Conservation (phyloP, 2,888 invertebrate species). For the Sminthurides aquaticus region DNA sequence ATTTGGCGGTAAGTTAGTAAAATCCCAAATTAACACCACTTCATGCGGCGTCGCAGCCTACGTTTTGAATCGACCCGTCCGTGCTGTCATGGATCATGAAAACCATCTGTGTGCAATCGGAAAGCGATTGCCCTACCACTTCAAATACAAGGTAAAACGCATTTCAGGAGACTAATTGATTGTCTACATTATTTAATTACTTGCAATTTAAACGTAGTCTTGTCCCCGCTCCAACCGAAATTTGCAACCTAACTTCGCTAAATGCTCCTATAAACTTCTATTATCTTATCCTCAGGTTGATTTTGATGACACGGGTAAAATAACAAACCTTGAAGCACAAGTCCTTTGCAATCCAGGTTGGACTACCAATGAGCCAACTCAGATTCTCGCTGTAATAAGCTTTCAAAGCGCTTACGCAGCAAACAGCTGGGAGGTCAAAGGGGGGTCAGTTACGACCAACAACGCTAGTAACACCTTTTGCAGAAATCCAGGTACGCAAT, state of each 20-base stretch:
- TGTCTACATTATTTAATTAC: no score
- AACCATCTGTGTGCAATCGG: slow-evolving; percentile 65
- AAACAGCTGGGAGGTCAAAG: slow-evolving; percentile 46
- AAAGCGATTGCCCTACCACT: slow-evolving; percentile 57
- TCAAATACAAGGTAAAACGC: slow-evolving; percentile 63
- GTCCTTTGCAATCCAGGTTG: slow-evolving; percentile 46
- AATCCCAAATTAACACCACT: slow-evolving; percentile 54
- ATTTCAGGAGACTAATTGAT: no score
- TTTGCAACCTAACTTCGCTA: not conserved
- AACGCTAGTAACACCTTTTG: slow-evolving; percentile 47
- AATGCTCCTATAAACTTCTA: not conserved
- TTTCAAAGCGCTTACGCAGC: slow-evolving; percentile 45
- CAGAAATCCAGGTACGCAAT: slow-evolving; percentile 45
- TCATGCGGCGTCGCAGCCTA: slow-evolving; percentile 64
- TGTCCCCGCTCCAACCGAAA: no score
- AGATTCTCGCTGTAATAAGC: slow-evolving; percentile 25
- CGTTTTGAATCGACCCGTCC: slow-evolving; percentile 59
- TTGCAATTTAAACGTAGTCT: no score
- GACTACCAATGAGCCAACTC: slow-evolving; percentile 43
- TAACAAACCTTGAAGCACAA: slow-evolving; percentile 45
- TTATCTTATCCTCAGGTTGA: slow-evolving; percentile 11
- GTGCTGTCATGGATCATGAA: slow-evolving; percentile 63
- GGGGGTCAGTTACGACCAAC: slow-evolving; percentile 47
- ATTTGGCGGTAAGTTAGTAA: slow-evolving; percentile 69
- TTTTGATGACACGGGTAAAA: slow-evolving; percentile 47